Evolutionary conservation across 1,140 invertebrate species (phyloP).

Genomic region (Papilio machaon): DNA sequence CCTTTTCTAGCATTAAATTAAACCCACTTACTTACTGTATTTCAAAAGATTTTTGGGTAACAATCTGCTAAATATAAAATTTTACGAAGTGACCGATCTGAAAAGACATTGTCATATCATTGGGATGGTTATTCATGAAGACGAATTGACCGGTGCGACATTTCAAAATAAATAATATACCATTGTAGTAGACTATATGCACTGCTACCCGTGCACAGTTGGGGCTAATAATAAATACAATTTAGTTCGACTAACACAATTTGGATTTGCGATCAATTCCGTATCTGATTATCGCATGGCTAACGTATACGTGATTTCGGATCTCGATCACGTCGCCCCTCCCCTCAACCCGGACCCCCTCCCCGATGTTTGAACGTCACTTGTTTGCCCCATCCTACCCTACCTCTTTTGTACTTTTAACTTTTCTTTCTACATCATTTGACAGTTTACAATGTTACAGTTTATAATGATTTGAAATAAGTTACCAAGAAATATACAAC

Average conservation of each 20-base stretch:
- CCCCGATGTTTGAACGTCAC: not conserved
- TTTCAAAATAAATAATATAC: not conserved
- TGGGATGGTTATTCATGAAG: no score
- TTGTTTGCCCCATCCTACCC: not conserved
- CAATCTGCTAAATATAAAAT: no score
- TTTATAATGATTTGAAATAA: not conserved
- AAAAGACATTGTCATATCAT: no score
- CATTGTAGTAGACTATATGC: not conserved
- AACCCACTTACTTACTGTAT: no score
- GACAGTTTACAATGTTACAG: not conserved
- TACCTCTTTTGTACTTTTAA: not conserved
- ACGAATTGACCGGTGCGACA: no score
- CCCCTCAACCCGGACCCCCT: not conserved
- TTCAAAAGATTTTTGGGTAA: no score
- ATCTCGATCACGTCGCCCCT: slow-evolving; percentile 20
- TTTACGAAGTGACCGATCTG: no score
- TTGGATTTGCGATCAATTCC: slow-evolving; percentile 20
- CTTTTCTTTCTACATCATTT: not conserved
- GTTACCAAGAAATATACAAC: no score
- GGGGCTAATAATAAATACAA: slow-evolving; percentile 5
- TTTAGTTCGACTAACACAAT: slow-evolving; percentile 3
- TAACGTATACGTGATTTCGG: slow-evolving; percentile 13
- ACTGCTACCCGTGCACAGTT: not conserved
- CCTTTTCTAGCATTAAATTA: no score
- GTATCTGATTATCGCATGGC: slow-evolving; percentile 25